Evolutionary conservation across 2,797 vertebrate genomes (phyloP), one percentile per base, ranked within the genome.

Genomic region (Cuculus canorus): DNA sequence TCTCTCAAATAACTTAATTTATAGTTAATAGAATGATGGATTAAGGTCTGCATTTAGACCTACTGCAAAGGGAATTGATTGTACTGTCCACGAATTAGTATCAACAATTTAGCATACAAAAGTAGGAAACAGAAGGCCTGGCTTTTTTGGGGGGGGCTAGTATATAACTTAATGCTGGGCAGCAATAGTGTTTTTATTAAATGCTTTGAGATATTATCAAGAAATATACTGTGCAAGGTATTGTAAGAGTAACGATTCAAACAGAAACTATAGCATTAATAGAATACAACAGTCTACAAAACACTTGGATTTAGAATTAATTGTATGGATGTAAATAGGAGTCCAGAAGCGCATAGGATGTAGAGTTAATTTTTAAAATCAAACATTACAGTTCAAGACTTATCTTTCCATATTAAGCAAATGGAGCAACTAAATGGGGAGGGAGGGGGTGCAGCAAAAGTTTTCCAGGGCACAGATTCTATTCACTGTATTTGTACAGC

Each of bases 121-220:
- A n/a, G 16, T 24, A 69, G 43, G 43, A 52, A 73, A 68, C 6
- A 33, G 52, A 78, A 76, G 8, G 23, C 23, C 41, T 94, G 59
- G 60, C 25, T 63, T 54, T 24, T 60, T 28, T 4, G 1, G 4
- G 1, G 5, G 3, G 32, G 6, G 12, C 5, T 23, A 53, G 23
- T 21, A 54, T 5, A 3, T 82, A 37, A 69, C 53, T 72, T 61
- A 63, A n/a, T 54, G 14, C 54, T 72, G 27, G 47, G 14, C 43
- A 70, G 15, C 19, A 65, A 30, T 79, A 25, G 14, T 60, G 24
- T 33, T 35, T 37, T 56, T 57, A 25, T 39, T 59, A 59, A 81
- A 61, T 27, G 23, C 13, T 69, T 88, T 88, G 50, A 60, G 41
- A 41, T 84, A 28, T 54, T 82, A 57, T 30, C 60, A 70, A 77